phyloP scores from a whole-genome alignment of 2,113 vertebrate genomes.

The Smithornis capensis region DNA sequence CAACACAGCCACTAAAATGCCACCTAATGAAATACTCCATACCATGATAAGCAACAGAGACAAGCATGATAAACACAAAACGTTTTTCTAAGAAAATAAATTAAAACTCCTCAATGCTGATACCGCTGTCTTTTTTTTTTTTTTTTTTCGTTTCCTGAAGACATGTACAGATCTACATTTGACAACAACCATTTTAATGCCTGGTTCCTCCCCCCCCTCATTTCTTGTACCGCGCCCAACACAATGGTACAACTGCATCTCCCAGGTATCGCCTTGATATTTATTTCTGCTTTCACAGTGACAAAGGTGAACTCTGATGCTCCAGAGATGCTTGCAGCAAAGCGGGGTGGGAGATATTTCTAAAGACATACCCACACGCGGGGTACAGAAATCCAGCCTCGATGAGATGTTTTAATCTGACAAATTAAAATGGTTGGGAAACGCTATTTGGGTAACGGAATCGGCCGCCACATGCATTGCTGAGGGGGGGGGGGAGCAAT shows the following conservation, averaged over 20 bases:
- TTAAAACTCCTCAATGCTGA: background rate
- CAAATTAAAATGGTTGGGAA: constrained; percentile 59
- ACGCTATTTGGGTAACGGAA: constrained; percentile 52
- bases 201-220: background rate
- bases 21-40: constrained; percentile 4
- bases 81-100: background rate
- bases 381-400: constrained; percentile 33
- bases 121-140: background rate
- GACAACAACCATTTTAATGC: constrained; percentile 58
- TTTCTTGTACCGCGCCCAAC: constrained; percentile 54
- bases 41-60: constrained; percentile 24
- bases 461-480: constrained; percentile 18
- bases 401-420: constrained; percentile 35
- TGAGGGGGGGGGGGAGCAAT: background rate
- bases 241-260: constrained; percentile 39
- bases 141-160: background rate
- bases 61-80: background rate
- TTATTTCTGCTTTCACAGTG: constrained; percentile 21
- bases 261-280: background rate
- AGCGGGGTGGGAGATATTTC: background rate
- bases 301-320: constrained; percentile 48
- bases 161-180: background rate
- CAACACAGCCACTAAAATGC: constrained; percentile 23
- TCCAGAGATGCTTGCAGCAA: constrained; percentile 39
- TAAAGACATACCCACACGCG: background rate